phyloP scores from a whole-genome alignment of 1,140 invertebrate species.

The Caerostris extrusa region DNA sequence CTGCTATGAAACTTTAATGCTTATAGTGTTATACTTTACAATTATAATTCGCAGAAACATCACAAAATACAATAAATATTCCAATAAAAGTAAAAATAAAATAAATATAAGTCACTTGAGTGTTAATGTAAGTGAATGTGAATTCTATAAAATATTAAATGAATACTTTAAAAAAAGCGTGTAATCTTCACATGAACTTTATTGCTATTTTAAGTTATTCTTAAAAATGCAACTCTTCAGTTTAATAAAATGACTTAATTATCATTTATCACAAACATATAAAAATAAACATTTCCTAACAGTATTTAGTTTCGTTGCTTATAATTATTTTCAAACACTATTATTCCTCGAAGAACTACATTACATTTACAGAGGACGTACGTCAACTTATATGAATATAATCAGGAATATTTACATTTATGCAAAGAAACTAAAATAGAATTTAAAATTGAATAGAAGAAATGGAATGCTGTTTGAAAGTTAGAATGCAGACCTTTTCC shows the following conservation, averaged over 20 bases:
- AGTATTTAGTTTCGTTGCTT: conserved; percentile 25
- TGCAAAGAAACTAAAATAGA: neutral
- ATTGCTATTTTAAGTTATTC: conserved; percentile 19
- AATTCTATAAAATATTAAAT: too few relatives aligned
- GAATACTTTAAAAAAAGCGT: too few relatives aligned
- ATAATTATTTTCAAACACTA: neutral
- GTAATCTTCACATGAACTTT: neutral
- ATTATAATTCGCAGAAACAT: too few relatives aligned
- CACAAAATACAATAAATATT: too few relatives aligned
- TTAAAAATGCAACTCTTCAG: conserved; percentile 18
- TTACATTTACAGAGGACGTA: neutral
- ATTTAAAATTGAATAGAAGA: too few relatives aligned
- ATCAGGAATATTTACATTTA: neutral
- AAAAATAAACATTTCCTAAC: conserved; percentile 46
- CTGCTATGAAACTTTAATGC: too few relatives aligned
- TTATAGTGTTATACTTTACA: too few relatives aligned
- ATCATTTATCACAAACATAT: conserved; percentile 15
- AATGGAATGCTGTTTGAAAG: neutral
- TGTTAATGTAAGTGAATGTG: too few relatives aligned
- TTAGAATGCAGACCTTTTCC: neutral
- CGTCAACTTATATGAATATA: neutral
- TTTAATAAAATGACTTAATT: neutral
- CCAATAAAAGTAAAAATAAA: too few relatives aligned
- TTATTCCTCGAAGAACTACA: neutral
- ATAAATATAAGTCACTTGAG: too few relatives aligned